Evolutionary conservation across 2,888 invertebrate species (phyloP), one percentile per base, ranked within the genome.

Genomic region (Cybosia mesomella): DNA sequence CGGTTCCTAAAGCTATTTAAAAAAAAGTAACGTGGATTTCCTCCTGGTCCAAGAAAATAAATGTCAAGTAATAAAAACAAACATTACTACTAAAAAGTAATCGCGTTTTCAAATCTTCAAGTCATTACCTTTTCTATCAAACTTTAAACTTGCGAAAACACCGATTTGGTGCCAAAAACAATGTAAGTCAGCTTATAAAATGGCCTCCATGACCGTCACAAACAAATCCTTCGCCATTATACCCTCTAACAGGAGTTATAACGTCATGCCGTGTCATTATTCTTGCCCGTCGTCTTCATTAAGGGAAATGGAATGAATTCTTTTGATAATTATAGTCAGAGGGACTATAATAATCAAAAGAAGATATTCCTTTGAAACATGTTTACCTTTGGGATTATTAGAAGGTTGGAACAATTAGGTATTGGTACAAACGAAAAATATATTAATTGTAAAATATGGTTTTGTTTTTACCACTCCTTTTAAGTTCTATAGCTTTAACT

Each of bases 231-330:
- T 55, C 64, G 13, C 61, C 54, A 71, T 62, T 67, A 63, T 22
- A 55, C 62, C 58, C 67, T 58, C 66, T 60, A 75, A 75, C 69
- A 75, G 74, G 71, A 77, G 74, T 79, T 81, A 71, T 79, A 83
- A 79, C 65, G 79, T 73, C 60, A 74, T 63, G 74, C 72, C 74
- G 72, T 74, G 70, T 60, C 74, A 68, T 77, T 72, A 75, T 73
- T 80, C 72, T 78, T 71, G 76, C 74, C 74, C 75, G 72, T 76
- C 74, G 75, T 80, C 80, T 81, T 82, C 82, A 83, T 85, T 82
- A 84, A 72, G 72, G 74, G 71, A 76, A 85, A 85, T 78, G 76
- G 77, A 71, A 76, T 69, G 70, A 34, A 62, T 68, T 67, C 73
- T 62, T 71, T 75, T 61, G 58, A 43, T n/a, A n/a, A n/a, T 67